Evolutionary conservation across 1,140 invertebrate genomes (phyloP).

Genomic region (Cotesia glomerata): DNA sequence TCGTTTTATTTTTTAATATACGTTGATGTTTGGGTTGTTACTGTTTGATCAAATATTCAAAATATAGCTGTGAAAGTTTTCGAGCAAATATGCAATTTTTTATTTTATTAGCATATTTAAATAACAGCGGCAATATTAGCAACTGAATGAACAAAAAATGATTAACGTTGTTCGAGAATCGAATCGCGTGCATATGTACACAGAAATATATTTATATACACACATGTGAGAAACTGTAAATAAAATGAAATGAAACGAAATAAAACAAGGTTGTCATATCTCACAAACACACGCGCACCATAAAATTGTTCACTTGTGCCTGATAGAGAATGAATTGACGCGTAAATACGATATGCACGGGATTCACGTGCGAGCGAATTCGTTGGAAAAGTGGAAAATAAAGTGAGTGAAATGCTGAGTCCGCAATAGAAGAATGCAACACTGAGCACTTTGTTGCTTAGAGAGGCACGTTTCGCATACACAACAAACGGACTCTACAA

Average conservation of each 20-base stretch:
- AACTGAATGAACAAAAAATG: too few species aligned
- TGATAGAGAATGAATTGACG: constrained; percentile 8
- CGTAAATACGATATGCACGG: background rate
- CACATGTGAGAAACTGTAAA: background rate
- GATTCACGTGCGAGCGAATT: constrained; percentile 2
- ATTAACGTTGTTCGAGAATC: too few species aligned
- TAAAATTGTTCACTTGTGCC: constrained; percentile 4
- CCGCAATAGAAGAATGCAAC: constrained; percentile 8
- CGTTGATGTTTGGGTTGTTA: too few species aligned
- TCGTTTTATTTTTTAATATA: too few species aligned
- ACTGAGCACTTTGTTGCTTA: constrained; percentile 17
- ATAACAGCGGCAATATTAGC: too few species aligned
- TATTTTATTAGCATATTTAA: too few species aligned
- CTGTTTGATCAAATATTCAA: too few species aligned
- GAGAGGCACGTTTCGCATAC: background rate
- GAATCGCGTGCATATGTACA: too few species aligned
- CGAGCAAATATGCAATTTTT: too few species aligned
- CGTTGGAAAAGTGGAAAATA: background rate
- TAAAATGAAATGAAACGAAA: background rate
- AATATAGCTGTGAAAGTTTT: too few species aligned
- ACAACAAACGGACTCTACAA: background rate
- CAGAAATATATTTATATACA: too few species aligned
- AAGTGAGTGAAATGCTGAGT: background rate
- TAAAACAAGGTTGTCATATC: background rate
- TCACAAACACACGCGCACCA: background rate